Evolutionary conservation across 2,888 invertebrate species (phyloP), one percentile per base, ranked within the genome.

Genomic region (Osmoderma eremita): DNA sequence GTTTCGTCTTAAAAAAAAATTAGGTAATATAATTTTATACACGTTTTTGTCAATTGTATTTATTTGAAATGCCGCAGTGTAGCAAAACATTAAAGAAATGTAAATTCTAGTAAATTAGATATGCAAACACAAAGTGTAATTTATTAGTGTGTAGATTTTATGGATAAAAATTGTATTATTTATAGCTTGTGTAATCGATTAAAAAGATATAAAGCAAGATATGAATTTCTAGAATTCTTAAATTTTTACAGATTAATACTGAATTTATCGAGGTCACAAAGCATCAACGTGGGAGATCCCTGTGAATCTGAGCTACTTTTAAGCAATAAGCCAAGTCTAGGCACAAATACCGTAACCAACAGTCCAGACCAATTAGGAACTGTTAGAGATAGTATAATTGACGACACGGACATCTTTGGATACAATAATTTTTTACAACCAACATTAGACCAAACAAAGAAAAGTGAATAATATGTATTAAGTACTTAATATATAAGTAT

Each of bases 241-340:
- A 4, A 24, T 50, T 53, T 17, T 69, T 69, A 17, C 65, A 75
- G 75, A 51, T 62, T 73, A 42, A 72, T 74, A 58, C 41, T 72
- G 53, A 76, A 75, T 70, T 70, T 75, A 41, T 72, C 71, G 5
- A 49, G 75, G 41, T 76, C 76, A 5, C 18, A 75, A 8, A 75
- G 76, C 42, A 70, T 56, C 18, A 74, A 71, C 63, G 72, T 71
- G n/a, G 73, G 69, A 5, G 71, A 71, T 30, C 54, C 39, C 8
- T 70, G 65, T 24, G 75, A 74, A 61, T 49, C 68, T 6, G 74
- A 74, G 24, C n/a, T 72, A 6, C 53, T 75, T 10, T 48, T 75
- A 41, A 36, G 20, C 4, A 58, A 17, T 13, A 56, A 45, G 45
- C 13, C 17, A 13, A 58, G 38, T 30, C 49, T 39, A 4, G 38